Percentiles rank a stretch among this genome's conserved stretches.
Conservation (phyloP, 2,113 vertebrate genomes). For the Pachyramphus minor region DNA sequence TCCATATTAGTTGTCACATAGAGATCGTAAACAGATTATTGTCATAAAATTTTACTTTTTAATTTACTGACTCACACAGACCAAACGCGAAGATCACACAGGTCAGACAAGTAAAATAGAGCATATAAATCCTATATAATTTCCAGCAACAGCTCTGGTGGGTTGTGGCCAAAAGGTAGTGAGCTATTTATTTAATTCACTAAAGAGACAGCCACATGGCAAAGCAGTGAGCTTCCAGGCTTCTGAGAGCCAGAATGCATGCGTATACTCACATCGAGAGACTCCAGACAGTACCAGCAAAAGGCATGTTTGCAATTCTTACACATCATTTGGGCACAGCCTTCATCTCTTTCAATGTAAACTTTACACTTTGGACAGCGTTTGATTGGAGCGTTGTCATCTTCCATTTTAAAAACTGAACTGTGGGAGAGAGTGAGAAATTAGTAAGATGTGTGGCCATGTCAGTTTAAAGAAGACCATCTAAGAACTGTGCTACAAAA, state of each 20-base stretch:
- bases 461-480: not conserved
- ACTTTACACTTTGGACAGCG: slow-evolving; percentile 99
- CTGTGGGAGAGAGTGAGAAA: slow-evolving; percentile 58
- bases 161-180: not conserved
- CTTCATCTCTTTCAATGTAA: slow-evolving; percentile 96
- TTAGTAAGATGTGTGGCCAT: not conserved
- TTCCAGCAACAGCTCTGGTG: not conserved
- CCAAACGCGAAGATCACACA: not conserved
- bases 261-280: slow-evolving; percentile 89
- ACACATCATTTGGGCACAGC: slow-evolving; percentile 99
- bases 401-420: slow-evolving; percentile 86
- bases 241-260: not conserved
- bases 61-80: not conserved
- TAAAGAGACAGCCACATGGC: not conserved
- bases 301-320: slow-evolving; percentile 98
- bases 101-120: not conserved
- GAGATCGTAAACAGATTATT: not conserved
- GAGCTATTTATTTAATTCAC: not conserved
- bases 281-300: slow-evolving; percentile 99
- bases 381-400: slow-evolving; percentile 93
- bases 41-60: not conserved
- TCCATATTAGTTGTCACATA: not conserved
- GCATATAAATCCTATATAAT: not conserved
- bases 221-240: not conserved
- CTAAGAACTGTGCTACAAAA: not conserved